phyloP scores from a whole-genome alignment of 1,140 invertebrate genomes.

The Panulirus ornatus region DNA sequence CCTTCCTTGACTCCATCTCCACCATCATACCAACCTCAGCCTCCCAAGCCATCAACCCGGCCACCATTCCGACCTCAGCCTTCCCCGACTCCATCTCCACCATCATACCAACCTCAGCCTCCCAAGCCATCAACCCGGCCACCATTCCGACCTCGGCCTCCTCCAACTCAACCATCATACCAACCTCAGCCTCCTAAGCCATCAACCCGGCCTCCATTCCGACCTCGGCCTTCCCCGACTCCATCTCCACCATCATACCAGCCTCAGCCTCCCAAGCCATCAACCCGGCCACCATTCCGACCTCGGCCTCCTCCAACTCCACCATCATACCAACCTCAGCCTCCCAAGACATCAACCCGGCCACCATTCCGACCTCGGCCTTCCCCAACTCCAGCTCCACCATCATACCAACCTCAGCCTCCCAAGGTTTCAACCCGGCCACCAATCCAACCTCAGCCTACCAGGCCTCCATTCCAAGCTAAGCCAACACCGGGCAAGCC shows the following conservation, averaged over 20 bases:
- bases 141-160: neutral
- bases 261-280: neutral
- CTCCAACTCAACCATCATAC: no score
- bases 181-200: neutral
- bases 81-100: neutral
- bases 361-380: conserved; percentile 1
- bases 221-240: neutral
- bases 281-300: neutral
- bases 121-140: neutral
- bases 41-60: neutral
- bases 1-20: neutral
- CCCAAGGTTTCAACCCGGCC: neutral
- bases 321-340: neutral
- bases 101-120: neutral
- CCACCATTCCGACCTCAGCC: conserved; percentile 10
- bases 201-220: conserved; percentile 21
- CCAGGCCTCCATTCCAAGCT: neutral
- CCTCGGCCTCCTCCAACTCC: conserved; percentile 6
- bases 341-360: neutral
- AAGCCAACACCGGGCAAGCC: neutral
- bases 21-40: neutral
- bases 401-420: conserved; percentile 9
- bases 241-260: conserved; percentile 20
- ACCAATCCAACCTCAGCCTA: neutral
- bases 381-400: neutral